Evolutionary conservation across 2,888 invertebrate species (phyloP).

Genomic region (Chirona hameri): DNA sequence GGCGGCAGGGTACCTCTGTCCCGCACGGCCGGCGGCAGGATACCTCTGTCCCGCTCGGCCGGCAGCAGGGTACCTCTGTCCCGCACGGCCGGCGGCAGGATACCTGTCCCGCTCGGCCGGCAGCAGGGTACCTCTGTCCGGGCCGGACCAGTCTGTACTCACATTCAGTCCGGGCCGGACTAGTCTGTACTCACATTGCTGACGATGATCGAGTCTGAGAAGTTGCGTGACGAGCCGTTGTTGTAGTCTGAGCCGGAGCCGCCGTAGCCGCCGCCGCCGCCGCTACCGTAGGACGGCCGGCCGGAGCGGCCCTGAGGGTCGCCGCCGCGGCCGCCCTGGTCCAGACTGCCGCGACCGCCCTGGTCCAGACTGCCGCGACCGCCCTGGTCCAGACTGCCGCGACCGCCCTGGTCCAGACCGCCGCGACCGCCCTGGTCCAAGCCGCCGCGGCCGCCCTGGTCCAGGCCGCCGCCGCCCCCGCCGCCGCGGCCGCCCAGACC

Average conservation of each 20-base stretch:
- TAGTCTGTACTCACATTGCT: slow-evolving; percentile 59
- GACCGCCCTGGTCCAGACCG: not conserved
- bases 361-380: not conserved
- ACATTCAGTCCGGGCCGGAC: too few relatives aligned
- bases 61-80: too few relatives aligned
- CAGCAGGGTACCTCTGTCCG: too few relatives aligned
- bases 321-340: slow-evolving; percentile 2
- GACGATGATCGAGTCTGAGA: slow-evolving; percentile 62
- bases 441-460: slow-evolving; percentile 2
- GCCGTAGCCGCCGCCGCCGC: not conserved
- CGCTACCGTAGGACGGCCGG: not conserved
- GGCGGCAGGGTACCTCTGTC: too few relatives aligned
- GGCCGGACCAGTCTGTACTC: too few relatives aligned
- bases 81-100: too few relatives aligned
- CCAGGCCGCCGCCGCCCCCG: not conserved
- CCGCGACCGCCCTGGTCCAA: not conserved
- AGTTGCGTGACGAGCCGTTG: slow-evolving; percentile 35
- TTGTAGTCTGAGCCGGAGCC: slow-evolving; percentile 33
- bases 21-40: too few relatives aligned
- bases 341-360: not conserved
- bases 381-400: not conserved
- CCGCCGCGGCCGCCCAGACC: not conserved
- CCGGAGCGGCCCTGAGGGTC: not conserved
- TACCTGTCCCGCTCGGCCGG: too few relatives aligned
- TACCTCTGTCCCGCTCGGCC: too few relatives aligned